Percentiles rank a stretch among this genome's conserved stretches.
These are phyloP conservation scores for Lophochroa leadbeateri DNA, from an alignment of 2,113 vertebrate species.

Conservation along the genomic window DNA sequence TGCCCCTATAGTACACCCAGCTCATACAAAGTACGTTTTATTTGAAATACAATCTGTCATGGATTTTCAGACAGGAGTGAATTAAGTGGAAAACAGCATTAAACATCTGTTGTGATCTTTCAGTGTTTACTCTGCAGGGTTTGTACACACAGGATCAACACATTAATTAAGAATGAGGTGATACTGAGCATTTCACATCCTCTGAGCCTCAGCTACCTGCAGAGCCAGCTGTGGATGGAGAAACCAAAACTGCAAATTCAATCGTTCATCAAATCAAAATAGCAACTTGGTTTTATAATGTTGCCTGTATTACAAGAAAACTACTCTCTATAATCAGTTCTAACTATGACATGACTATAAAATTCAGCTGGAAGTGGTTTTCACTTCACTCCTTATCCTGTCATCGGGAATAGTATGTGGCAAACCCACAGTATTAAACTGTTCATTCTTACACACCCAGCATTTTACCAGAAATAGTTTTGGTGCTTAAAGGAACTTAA, in stretches of 20 bases:
- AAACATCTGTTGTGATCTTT: not conserved
- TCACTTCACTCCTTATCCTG: not conserved
- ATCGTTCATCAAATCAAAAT: slow-evolving; percentile 4
- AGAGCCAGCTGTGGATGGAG: not conserved
- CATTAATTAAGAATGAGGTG: slow-evolving; percentile 7
- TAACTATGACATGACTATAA: not conserved
- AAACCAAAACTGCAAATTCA: not conserved
- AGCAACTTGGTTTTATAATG: not conserved
- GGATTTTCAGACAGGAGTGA: not conserved
- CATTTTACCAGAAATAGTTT: not conserved
- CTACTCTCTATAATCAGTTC: not conserved
- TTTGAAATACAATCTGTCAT: not conserved
- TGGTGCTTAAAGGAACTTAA: not conserved
- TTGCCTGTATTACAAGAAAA: not conserved
- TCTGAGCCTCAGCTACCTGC: not conserved
- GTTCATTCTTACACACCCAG: not conserved
- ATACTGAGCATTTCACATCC: not conserved
- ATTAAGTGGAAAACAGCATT: not conserved
- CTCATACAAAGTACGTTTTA: not conserved
- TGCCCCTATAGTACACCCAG: not conserved
- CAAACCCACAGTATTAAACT: not conserved
- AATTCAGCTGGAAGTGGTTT: not conserved
- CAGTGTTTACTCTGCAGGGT: not conserved
- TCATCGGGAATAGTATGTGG: not conserved
- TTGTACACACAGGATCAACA: not conserved